These are phyloP conservation scores for Motacilla tschutschensis DNA, from an alignment of 2,113 vertebrate genomes.

Conservation along the genomic window DNA sequence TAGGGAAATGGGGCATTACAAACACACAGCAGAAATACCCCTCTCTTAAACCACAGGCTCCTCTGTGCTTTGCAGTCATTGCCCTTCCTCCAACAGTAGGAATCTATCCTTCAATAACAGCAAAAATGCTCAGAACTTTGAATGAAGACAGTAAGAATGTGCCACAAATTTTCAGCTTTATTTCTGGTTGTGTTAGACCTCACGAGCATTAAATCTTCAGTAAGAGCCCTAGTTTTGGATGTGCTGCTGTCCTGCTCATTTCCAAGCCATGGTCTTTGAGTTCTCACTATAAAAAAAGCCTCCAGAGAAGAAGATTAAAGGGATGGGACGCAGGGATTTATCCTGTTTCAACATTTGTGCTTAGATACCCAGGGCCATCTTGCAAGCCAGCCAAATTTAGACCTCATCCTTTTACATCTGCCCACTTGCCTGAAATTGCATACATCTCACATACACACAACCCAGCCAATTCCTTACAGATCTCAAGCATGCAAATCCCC, in stretches of 20 bases:
- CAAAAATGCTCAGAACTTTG: not conserved
- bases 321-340: not conserved
- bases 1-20: not conserved
- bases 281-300: not conserved
- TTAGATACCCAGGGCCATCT: not conserved
- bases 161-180: not conserved
- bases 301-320: not conserved
- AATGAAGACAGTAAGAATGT: not conserved
- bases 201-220: not conserved
- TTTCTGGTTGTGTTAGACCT: not conserved
- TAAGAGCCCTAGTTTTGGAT: not conserved
- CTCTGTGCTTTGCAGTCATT: not conserved
- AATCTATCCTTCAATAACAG: not conserved
- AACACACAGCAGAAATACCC: not conserved
- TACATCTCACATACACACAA: not conserved
- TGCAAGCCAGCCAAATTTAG: slow-evolving; percentile 44
- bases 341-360: not conserved
- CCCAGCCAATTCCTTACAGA: not conserved
- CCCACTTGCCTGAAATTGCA: slow-evolving; percentile 1
- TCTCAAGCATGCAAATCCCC: not conserved
- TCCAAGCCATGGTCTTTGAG: not conserved
- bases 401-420: slow-evolving; percentile 23
- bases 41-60: not conserved
- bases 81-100: not conserved
- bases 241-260: not conserved